phyloP scores from a whole-genome alignment of 2,888 invertebrate species.

The Stenurella melanura region DNA sequence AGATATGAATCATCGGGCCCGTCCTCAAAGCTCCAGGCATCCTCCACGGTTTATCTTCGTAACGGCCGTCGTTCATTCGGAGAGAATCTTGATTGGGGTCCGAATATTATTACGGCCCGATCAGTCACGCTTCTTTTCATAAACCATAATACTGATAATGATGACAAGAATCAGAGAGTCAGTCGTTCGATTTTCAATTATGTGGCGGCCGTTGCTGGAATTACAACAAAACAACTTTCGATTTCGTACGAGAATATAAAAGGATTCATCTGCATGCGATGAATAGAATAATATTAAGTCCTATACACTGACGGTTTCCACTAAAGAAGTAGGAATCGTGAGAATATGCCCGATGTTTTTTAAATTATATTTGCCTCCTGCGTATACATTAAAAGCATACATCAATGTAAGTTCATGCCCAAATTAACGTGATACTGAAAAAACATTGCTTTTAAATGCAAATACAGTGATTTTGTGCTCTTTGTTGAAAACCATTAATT shows the following conservation, averaged over 20 bases:
- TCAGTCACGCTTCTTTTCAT: conserved; percentile 18
- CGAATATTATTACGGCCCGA: background rate
- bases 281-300: conserved; percentile 8
- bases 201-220: background rate
- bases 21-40: background rate
- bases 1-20: background rate
- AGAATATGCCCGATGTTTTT: background rate
- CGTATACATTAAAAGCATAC: too few relatives aligned
- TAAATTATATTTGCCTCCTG: too few relatives aligned
- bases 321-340: background rate
- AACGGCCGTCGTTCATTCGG: background rate
- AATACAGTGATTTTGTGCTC: too few relatives aligned
- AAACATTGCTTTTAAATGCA: too few relatives aligned
- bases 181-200: conserved; percentile 23
- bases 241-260: conserved; percentile 20
- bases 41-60: background rate
- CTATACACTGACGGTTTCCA: background rate
- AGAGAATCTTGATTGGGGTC: conserved; percentile 10
- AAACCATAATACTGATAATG: conserved; percentile 5
- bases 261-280: conserved; percentile 12
- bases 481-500: too few relatives aligned
- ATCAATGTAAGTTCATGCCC: too few relatives aligned
- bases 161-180: conserved; percentile 12
- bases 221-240: conserved; percentile 30
- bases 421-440: too few relatives aligned